phyloP scores from a whole-genome alignment of 2,797 vertebrate genomes.

The Danio tinwini region DNA sequence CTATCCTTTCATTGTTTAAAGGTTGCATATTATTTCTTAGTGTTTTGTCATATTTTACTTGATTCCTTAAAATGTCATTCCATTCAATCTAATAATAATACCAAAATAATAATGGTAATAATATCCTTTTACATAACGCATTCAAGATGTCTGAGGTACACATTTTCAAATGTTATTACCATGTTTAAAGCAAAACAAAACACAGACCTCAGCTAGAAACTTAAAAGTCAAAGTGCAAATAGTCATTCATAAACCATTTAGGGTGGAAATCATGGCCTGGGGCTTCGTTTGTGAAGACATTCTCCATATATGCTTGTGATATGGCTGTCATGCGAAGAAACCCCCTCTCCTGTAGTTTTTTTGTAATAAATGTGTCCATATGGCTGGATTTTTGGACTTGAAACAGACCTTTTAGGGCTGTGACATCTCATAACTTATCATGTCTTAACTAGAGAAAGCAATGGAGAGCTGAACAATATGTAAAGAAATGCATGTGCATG shows the following conservation, averaged over 20 bases:
- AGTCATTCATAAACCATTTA: constrained; percentile 57
- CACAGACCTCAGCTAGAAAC: not conserved
- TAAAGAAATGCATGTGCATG: constrained; percentile 67
- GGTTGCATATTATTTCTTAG: no score
- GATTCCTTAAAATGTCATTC: constrained; percentile 14
- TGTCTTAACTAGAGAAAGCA: constrained; percentile 64
- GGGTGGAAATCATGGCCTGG: constrained; percentile 68
- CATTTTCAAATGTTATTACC: constrained; percentile 14
- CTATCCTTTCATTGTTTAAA: no score
- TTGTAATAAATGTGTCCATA: constrained; percentile 75
- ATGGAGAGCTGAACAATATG: constrained; percentile 43
- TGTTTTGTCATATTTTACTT: no score
- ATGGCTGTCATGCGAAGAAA: constrained; percentile 62
- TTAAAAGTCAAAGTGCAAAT: constrained; percentile 5
- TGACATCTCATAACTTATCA: constrained; percentile 69
- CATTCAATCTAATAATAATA: not conserved
- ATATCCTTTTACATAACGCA: not conserved
- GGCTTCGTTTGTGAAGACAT: constrained; percentile 62
- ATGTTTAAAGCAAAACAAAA: constrained; percentile 64
- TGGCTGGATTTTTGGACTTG: constrained; percentile 72
- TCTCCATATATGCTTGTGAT: constrained; percentile 63
- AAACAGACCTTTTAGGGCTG: constrained; percentile 64
- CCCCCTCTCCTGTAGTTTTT: constrained; percentile 61
- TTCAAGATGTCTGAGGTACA: constrained; percentile 4
- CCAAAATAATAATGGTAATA: not conserved